These are phyloP conservation scores for Cynodonichthys magdalenae DNA, from an alignment of 2,797 vertebrate genomes.

Conservation along the genomic window DNA sequence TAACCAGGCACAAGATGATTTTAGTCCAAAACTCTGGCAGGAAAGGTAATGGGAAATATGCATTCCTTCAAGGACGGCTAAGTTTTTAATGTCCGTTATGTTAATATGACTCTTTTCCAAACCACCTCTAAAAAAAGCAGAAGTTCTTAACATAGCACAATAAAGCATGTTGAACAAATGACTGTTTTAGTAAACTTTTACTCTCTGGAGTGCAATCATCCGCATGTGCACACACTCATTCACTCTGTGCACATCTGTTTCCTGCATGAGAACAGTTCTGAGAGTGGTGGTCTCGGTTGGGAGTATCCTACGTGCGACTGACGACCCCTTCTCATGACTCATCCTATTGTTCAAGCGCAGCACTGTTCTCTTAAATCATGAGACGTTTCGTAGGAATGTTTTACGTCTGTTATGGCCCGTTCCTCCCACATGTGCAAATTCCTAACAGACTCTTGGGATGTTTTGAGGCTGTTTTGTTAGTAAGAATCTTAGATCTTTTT, in stretches of 20 bases:
- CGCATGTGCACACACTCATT: conserved; percentile 1
- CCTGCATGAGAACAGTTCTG: conserved; percentile 50
- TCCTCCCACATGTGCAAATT: conserved; percentile 32
- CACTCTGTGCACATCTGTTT: conserved; percentile 69
- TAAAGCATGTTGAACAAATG: background rate
- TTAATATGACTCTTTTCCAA: no score
- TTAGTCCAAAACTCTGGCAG: no score
- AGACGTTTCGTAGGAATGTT: conserved; percentile 59
- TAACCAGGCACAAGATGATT: no score
- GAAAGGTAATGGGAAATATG: no score
- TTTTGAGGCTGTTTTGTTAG: conserved; percentile 59
- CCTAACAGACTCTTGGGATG: conserved; percentile 23
- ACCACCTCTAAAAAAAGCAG: no score
- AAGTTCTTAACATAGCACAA: background rate
- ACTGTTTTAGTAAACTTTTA: conserved; percentile 2
- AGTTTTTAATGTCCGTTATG: no score
- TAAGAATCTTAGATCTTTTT: conserved; percentile 25
- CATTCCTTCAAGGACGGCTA: no score
- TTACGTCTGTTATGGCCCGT: conserved; percentile 20
- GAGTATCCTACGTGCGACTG: conserved; percentile 53
- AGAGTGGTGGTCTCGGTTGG: conserved; percentile 48
- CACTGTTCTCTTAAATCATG: conserved; percentile 58
- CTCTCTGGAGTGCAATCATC: background rate
- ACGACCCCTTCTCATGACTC: conserved; percentile 62
- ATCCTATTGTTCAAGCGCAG: conserved; percentile 69